Conservation (phyloP, 2,888 invertebrate genomes). For the Andricus quercusramuli region DNA sequence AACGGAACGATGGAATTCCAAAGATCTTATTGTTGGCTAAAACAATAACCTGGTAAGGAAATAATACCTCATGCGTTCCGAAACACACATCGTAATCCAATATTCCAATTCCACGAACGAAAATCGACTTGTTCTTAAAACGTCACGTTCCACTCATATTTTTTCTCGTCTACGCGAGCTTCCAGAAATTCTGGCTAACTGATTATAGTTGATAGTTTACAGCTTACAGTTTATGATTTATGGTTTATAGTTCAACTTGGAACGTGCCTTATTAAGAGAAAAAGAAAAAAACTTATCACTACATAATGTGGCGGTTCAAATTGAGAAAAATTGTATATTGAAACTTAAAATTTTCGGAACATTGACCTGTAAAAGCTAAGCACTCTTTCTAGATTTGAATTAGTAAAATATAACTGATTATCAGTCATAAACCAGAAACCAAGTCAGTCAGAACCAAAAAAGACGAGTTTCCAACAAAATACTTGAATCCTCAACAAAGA, state of each 20-base stretch:
- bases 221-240: background rate
- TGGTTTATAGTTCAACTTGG: background rate
- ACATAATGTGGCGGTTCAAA: too few species aligned
- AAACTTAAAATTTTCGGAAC: too few species aligned
- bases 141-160: slow-evolving; percentile 5
- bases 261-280: background rate
- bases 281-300: too few species aligned
- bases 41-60: slow-evolving; percentile 59
- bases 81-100: slow-evolving; percentile 40
- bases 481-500: too few species aligned
- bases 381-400: too few species aligned
- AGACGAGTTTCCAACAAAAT: too few species aligned
- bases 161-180: background rate
- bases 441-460: too few species aligned
- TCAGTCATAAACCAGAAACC: too few species aligned
- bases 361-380: too few species aligned
- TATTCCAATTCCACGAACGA: slow-evolving; percentile 30
- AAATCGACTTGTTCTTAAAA: slow-evolving; percentile 8
- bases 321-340: too few species aligned
- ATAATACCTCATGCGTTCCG: slow-evolving; percentile 6
- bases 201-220: background rate
- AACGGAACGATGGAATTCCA: slow-evolving; percentile 66
- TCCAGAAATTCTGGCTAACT: slow-evolving; percentile 16
- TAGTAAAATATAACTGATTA: too few species aligned
- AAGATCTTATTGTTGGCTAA: slow-evolving; percentile 59